These are phyloP conservation scores for Oryctes rhinoceros DNA, from an alignment of 1,140 invertebrate genomes.

Conservation along the genomic window DNA sequence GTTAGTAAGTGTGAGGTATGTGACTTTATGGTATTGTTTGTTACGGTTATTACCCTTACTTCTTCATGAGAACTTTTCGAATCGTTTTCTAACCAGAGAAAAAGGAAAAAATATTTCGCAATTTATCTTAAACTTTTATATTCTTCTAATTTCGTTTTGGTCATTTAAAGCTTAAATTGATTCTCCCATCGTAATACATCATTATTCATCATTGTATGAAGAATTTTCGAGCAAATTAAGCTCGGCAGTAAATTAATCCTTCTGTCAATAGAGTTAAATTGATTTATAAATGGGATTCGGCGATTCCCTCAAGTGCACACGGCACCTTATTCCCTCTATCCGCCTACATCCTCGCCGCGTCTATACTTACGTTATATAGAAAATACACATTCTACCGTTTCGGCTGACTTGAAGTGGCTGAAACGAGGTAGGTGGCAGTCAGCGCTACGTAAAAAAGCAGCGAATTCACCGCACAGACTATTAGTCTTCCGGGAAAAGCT, in stretches of 20 bases:
- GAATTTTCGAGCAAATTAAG: conserved; percentile 16
- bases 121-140: too few species aligned
- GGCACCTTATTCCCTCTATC: background rate
- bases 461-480: conserved; percentile 24
- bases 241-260: conserved; percentile 6
- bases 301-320: conserved; percentile 14
- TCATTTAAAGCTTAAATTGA: background rate
- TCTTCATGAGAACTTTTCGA: too few species aligned
- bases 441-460: conserved; percentile 6
- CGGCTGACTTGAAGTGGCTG: background rate
- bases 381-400: conserved; percentile 20
- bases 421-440: conserved; percentile 22
- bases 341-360: background rate
- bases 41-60: too few species aligned
- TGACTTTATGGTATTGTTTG: too few species aligned
- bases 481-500: conserved; percentile 30
- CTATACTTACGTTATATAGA: conserved; percentile 11
- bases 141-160: background rate
- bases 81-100: too few species aligned
- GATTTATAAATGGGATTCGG: conserved; percentile 27
- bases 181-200: background rate
- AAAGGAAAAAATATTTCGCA: too few species aligned
- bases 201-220: conserved; percentile 17
- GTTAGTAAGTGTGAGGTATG: too few species aligned
- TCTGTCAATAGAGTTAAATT: conserved; percentile 30